Conservation (phyloP, 2,113 vertebrate genomes). For the Neopipo cinnamomea region DNA sequence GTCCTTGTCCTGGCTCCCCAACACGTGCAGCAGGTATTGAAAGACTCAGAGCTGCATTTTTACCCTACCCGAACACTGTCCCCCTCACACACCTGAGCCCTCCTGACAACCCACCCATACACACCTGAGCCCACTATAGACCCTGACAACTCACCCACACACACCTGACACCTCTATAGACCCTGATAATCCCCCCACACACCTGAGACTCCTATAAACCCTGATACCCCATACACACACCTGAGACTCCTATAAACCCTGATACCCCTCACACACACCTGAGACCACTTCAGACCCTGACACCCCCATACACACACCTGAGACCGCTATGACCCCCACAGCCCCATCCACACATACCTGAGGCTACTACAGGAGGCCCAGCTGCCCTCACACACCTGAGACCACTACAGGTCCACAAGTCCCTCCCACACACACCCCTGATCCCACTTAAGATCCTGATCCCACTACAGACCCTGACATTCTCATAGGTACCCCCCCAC, state of each 20-base stretch:
- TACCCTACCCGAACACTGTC: fast-evolving
- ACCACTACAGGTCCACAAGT: fast-evolving
- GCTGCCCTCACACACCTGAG: not conserved
- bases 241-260: too few relatives aligned
- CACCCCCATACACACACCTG: not conserved
- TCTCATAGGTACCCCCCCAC: fast-evolving
- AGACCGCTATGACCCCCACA: too few relatives aligned
- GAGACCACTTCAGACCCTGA: fast-evolving
- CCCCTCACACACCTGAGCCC: not conserved
- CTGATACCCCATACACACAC: not conserved
- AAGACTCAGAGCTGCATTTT: not conserved
- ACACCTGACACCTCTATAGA: not conserved
- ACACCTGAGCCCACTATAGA: too few relatives aligned
- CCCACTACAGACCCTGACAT: fast-evolving
- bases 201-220: fast-evolving
- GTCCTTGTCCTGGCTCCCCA: fast-evolving
- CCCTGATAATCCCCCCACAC: not conserved
- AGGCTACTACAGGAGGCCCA: fast-evolving
- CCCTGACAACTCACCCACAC: not conserved
- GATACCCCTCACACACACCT: not conserved
- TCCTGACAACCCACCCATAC: not conserved
- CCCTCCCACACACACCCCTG: not conserved
- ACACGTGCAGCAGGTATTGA: too few relatives aligned
- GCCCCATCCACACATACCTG: not conserved
- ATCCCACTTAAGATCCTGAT: too few relatives aligned